phyloP scores from a whole-genome alignment of 2,113 vertebrate genomes.

The Marcusenius ussheri region DNA sequence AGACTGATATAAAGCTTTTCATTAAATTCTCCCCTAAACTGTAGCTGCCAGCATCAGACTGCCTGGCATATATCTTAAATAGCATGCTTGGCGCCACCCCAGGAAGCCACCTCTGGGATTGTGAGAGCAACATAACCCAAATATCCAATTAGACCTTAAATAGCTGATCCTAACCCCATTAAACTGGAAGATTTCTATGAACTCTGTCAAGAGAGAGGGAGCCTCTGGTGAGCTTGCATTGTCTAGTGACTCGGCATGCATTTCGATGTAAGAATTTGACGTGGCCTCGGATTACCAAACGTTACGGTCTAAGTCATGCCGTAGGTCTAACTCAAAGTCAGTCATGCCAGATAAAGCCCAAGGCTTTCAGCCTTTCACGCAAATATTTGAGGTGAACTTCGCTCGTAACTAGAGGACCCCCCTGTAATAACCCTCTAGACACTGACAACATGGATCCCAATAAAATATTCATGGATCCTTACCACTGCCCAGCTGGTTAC shows the following conservation, averaged over 20 bases:
- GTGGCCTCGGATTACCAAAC: not conserved
- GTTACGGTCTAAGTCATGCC: not conserved
- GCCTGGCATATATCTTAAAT: not conserved
- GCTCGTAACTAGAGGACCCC: not conserved
- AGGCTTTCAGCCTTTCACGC: not conserved
- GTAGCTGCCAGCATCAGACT: not conserved
- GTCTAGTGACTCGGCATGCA: not conserved
- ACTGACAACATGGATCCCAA: not conserved
- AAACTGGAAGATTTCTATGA: not conserved
- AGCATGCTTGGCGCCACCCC: not conserved
- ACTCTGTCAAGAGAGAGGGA: not conserved
- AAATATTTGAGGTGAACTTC: not conserved
- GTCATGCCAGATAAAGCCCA: not conserved
- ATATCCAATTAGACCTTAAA: constrained; percentile 10
- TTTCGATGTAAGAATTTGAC: not conserved
- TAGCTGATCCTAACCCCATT: constrained; percentile 9
- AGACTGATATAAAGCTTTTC: constrained; percentile 5
- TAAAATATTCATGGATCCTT: not conserved
- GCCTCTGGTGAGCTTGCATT: not conserved
- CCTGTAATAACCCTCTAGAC: not conserved
- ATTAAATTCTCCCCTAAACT: not conserved
- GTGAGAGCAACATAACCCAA: not conserved
- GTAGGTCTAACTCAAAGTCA: not conserved
- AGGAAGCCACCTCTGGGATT: not conserved
- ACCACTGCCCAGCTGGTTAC: not conserved